Evolutionary conservation across 2,888 invertebrate genomes (phyloP), one percentile per base, ranked within the genome.

Genomic region (Troides aeacus): DNA sequence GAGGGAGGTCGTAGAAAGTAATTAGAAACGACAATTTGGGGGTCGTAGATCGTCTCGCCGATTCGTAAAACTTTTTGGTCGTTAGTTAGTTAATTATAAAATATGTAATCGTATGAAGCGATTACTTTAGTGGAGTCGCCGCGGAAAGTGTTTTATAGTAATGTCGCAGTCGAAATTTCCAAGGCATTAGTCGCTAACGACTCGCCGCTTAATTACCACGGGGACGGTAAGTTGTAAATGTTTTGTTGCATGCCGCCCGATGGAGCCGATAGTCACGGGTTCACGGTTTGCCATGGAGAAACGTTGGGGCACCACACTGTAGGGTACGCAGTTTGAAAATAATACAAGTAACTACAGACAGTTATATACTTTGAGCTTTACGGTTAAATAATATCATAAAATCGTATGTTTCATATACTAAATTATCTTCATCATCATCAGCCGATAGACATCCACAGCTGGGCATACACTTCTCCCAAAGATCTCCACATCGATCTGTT

Each of bases 81-180:
- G 46, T 64, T 69, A 42, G 36, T 21, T 0, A n/a, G 23, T 21
- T 57, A 39, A 23, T 15, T 8, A 59, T 68, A 68, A 59, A 68
- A 59, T 59, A 59, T 63, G 46, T 64, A 64, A 69, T 64, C 42
- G 69, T 24, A 30, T 53, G 53, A 61, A 61, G 24, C 17, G 56
- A 62, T 62, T 62, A 67, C n/a, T 57, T 57, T 0, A 53, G 5
- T 8, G 42, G 23, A 10, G 56, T 68, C 39, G 59, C n/a, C 53
- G 56, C 60, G 17, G 39, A 46, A 23, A 68, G 39, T 61, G 60
- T 69, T 53, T 69, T 60, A 50, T 69, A 64, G 64, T 60, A 64
- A 64, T 69, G 64, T 69, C 64, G 64, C 69, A 60, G 64, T 64
- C 56, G 56, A 60, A 63, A 64, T 59, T 64, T 68, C 30, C 23